Percentiles rank a stretch among this genome's conserved stretches.
Conservation (phyloP, 2,888 invertebrate species). For the Leptopterna dolabrata region DNA sequence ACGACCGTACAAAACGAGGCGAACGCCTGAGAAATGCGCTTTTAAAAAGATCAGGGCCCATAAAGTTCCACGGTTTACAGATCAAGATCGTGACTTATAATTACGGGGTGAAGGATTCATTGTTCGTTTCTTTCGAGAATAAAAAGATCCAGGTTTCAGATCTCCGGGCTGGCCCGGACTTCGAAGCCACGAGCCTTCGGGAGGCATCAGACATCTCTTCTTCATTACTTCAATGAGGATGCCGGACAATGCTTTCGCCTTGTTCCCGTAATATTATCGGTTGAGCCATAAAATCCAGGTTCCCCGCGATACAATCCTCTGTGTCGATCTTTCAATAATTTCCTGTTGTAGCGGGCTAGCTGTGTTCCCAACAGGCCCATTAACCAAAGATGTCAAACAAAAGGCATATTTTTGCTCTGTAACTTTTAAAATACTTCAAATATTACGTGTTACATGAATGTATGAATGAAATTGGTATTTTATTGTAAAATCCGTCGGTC, state of each 20-base stretch:
- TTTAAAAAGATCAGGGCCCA: slow-evolving; percentile 48
- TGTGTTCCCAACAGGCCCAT: too few species aligned
- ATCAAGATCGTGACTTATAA: slow-evolving; percentile 54
- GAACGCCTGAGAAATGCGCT: slow-evolving; percentile 39
- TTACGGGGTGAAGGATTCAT: slow-evolving; percentile 44
- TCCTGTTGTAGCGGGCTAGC: background rate
- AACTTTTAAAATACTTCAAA: too few species aligned
- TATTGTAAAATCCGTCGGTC: too few species aligned
- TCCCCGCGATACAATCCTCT: background rate
- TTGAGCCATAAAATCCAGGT: background rate
- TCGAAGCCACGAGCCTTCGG: slow-evolving; percentile 15
- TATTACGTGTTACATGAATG: too few species aligned
- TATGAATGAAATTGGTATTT: too few species aligned
- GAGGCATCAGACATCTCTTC: background rate
- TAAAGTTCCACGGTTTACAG: slow-evolving; percentile 53
- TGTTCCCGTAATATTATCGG: background rate
- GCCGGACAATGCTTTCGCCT: background rate
- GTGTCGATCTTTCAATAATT: background rate
- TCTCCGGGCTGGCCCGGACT: background rate
- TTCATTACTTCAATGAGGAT: background rate
- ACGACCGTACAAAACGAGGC: slow-evolving; percentile 38
- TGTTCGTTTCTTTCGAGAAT: slow-evolving; percentile 27
- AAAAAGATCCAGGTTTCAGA: slow-evolving; percentile 41
- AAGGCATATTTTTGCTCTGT: too few species aligned
- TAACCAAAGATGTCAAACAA: too few species aligned